These are phyloP conservation scores for Drosophila subquinaria DNA, from an alignment of 2,888 invertebrate species.

Conservation along the genomic window DNA sequence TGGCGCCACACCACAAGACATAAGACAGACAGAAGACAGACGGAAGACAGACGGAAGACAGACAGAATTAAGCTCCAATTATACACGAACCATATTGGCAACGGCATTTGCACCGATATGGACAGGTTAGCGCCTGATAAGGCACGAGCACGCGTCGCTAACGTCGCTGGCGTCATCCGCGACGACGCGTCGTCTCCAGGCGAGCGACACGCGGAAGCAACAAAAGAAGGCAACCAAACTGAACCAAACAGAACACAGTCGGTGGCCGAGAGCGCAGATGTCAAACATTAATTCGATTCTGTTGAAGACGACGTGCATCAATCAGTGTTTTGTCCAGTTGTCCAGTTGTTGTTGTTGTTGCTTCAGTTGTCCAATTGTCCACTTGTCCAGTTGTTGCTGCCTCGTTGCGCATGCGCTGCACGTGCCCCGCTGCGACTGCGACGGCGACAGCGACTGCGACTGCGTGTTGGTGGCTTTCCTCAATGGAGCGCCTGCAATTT, in stretches of 20 bases:
- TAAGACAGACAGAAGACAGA: conserved; percentile 17
- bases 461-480: conserved; percentile 70
- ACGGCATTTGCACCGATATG: conserved; percentile 74
- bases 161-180: conserved; percentile 33
- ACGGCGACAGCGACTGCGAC: conserved; percentile 45
- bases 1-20: conserved; percentile 72
- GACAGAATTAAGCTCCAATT: conserved; percentile 53
- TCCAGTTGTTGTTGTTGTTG: neutral
- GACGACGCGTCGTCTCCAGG: conserved; percentile 56
- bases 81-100: conserved; percentile 64
- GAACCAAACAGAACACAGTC: conserved; percentile 38
- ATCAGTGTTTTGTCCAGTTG: conserved; percentile 54
- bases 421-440: conserved; percentile 26
- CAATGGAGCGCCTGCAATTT: conserved; percentile 68
- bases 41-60: conserved; percentile 1
- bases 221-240: conserved; percentile 30
- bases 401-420: conserved; percentile 6
- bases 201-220: conserved; percentile 78
- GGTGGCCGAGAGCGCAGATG: conserved; percentile 62
- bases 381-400: conserved; percentile 5
- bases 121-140: conserved; percentile 81
- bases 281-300: conserved; percentile 67
- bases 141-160: conserved; percentile 73
- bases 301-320: conserved; percentile 75
- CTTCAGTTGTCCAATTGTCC: conserved; percentile 24